Percentiles rank a stretch among this genome's conserved stretches.
Evolutionary conservation across 2,113 vertebrate species (phyloP).

Genomic region (Rhinolophus sinicus): DNA sequence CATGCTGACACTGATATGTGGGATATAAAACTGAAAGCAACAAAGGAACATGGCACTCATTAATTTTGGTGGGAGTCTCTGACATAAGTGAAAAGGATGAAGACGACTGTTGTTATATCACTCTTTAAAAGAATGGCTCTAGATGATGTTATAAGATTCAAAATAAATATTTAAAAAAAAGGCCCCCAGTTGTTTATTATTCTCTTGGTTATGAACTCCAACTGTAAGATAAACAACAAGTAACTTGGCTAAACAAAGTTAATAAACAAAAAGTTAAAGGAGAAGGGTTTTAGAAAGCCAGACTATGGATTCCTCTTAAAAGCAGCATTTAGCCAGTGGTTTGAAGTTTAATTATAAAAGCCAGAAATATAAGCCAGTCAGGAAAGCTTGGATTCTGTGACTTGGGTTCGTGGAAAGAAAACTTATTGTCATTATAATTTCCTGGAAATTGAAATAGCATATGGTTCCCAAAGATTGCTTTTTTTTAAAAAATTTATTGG

Average conservation of each 20-base stretch:
- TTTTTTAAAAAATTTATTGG: no score
- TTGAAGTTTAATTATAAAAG: neutral
- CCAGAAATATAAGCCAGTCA: neutral
- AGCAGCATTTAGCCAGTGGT: neutral
- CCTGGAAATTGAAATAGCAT: constrained; percentile 32
- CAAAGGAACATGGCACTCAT: neutral
- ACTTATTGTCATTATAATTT: neutral
- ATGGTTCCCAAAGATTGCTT: neutral
- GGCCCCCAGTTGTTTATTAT: neutral
- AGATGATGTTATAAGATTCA: neutral
- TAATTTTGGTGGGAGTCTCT: neutral
- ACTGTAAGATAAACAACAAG: neutral
- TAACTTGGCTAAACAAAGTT: neutral
- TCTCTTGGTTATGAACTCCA: neutral
- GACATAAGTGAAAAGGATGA: neutral
- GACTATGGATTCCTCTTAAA: neutral
- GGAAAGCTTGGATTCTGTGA: neutral
- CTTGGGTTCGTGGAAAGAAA: neutral
- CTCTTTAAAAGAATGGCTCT: neutral
- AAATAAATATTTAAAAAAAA: constrained; percentile 6
- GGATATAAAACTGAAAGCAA: no score
- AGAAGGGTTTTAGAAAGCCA: neutral
- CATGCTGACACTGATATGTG: neutral
- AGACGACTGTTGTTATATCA: neutral
- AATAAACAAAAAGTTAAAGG: constrained; percentile 4